Evolutionary conservation across 2,113 vertebrate species (phyloP).

Genomic region (Solea senegalensis): DNA sequence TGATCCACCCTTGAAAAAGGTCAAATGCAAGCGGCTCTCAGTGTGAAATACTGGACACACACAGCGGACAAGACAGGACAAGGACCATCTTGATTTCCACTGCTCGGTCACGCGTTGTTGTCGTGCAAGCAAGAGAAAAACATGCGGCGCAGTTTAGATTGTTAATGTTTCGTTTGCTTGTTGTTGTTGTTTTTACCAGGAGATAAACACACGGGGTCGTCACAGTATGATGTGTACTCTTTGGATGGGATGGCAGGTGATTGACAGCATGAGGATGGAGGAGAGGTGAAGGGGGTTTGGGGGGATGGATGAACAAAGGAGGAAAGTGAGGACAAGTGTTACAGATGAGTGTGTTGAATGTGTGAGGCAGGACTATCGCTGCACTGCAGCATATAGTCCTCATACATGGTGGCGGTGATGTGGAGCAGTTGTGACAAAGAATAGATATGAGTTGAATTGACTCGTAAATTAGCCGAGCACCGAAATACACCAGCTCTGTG

Average conservation of each 20-base stretch:
- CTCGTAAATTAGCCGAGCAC: conserved; percentile 3
- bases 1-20: conserved; percentile 22
- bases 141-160: conserved; percentile 18
- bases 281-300: conserved; percentile 29
- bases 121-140: conserved; percentile 8
- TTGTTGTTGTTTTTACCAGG: conserved; percentile 65
- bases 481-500: neutral
- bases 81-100: neutral
- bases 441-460: conserved; percentile 29
- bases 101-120: neutral
- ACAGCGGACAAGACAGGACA: neutral
- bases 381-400: conserved; percentile 42
- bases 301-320: conserved; percentile 35
- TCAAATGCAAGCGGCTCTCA: neutral
- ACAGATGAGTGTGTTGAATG: conserved; percentile 49
- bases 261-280: conserved; percentile 69
- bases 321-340: conserved; percentile 63
- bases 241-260: conserved; percentile 76
- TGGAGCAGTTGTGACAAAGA: conserved; percentile 4
- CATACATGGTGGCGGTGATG: conserved; percentile 29
- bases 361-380: conserved; percentile 49
- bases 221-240: conserved; percentile 80
- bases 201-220: conserved; percentile 77
- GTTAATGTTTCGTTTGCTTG: neutral
- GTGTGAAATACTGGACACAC: neutral